Evolutionary conservation across 2,113 vertebrate species (phyloP).

Genomic region (Pungitius pungitius): DNA sequence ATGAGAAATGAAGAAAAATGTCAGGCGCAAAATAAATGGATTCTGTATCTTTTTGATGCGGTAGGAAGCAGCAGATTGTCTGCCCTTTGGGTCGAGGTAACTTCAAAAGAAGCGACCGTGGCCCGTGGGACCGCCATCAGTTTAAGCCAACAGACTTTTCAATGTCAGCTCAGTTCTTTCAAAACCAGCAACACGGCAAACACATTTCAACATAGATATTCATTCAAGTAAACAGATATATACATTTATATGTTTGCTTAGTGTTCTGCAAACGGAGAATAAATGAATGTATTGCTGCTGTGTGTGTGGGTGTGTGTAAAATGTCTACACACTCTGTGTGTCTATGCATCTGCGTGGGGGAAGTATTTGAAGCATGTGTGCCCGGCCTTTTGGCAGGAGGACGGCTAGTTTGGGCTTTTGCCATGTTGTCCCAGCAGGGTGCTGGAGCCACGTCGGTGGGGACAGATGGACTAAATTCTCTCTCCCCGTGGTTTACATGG

Average conservation of each 20-base stretch:
- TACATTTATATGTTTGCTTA: constrained; percentile 8
- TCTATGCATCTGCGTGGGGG: constrained; percentile 17
- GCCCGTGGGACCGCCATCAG: not conserved
- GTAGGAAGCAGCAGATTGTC: not conserved
- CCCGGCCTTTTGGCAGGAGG: constrained; percentile 62
- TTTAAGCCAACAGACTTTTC: constrained; percentile 3
- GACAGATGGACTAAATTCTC: constrained; percentile 78
- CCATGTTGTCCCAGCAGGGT: constrained; percentile 73
- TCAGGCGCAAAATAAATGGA: not conserved
- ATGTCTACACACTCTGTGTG: constrained; percentile 8
- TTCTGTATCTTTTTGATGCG: not conserved
- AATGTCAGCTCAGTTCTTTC: constrained; percentile 16
- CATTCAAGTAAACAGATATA: constrained; percentile 9
- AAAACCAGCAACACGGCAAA: constrained; percentile 30
- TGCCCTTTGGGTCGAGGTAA: not conserved
- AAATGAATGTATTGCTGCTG: constrained; percentile 9
- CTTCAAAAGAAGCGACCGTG: constrained; percentile 21
- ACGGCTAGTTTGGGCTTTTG: constrained; percentile 61
- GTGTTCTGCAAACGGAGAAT: constrained; percentile 4
- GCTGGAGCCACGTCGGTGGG: constrained; percentile 59
- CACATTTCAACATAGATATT: constrained; percentile 5
- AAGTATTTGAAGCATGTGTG: constrained; percentile 36
- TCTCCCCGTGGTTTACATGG: constrained; percentile 61
- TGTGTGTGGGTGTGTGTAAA: constrained; percentile 6
- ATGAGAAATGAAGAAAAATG: not conserved